phyloP scores from a whole-genome alignment of 2,113 vertebrate species.

The Monopterus albus region DNA sequence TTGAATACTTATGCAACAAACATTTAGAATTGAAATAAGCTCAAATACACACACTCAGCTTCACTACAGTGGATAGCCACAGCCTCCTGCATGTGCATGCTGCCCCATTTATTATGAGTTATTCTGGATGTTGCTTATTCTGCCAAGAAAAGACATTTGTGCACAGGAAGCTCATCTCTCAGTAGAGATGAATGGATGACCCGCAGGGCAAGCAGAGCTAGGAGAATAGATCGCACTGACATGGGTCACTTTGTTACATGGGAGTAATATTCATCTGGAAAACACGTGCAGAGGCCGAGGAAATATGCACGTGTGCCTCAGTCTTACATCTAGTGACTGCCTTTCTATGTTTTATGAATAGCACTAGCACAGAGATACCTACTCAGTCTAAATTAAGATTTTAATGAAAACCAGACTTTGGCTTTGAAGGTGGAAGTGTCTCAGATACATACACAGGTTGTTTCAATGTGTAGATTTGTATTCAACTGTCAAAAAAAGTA shows the following conservation, averaged over 20 bases:
- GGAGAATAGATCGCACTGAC: conserved; percentile 34
- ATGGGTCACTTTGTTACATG: conserved; percentile 50
- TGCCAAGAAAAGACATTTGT: conserved; percentile 38
- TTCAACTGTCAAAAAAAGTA: background rate
- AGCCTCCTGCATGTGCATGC: conserved; percentile 13
- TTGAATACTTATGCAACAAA: conserved; percentile 38
- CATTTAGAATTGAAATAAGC: conserved; percentile 31
- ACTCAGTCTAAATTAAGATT: background rate
- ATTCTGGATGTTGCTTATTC: conserved; percentile 51
- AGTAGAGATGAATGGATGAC: conserved; percentile 39
- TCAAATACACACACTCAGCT: conserved; percentile 33
- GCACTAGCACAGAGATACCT: background rate
- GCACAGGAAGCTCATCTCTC: conserved; percentile 55
- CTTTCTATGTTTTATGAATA: no score
- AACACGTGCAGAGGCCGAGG: conserved; percentile 10
- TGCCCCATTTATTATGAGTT: conserved; percentile 52
- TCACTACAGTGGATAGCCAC: conserved; percentile 20
- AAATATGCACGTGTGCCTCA: conserved; percentile 11
- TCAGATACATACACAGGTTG: no score
- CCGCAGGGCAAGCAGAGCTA: conserved; percentile 68
- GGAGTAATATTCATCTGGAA: conserved; percentile 41
- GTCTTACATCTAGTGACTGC: no score
- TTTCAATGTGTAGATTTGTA: background rate
- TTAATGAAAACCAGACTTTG: background rate
- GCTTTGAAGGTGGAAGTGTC: no score